These are phyloP conservation scores for Sciurus carolinensis DNA, from an alignment of 2,797 vertebrate species.

Conservation along the genomic window DNA sequence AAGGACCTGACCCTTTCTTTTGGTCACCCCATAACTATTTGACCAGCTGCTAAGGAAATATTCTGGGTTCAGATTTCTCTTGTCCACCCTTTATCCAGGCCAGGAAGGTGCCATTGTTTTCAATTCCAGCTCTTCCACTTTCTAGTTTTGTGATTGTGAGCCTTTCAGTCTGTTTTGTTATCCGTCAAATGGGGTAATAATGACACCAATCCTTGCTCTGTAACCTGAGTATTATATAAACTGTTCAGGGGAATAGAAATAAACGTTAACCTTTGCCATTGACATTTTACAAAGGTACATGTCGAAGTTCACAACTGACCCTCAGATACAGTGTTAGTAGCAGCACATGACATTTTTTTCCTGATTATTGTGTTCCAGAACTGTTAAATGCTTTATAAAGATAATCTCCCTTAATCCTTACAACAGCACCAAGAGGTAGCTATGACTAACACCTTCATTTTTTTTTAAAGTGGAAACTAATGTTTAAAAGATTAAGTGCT, in stretches of 20 bases:
- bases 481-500: slow-evolving; percentile 22
- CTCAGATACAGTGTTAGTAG: neutral
- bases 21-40: neutral
- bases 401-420: slow-evolving; percentile 20
- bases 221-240: neutral
- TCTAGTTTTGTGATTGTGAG: neutral
- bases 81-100: neutral
- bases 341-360: neutral
- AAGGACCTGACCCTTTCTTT: neutral
- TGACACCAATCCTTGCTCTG: neutral
- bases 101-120: neutral
- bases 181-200: neutral
- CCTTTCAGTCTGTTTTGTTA: neutral
- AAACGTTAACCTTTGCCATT: neutral
- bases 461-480: slow-evolving; percentile 8
- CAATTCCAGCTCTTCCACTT: neutral
- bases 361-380: neutral
- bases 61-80: neutral
- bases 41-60: neutral
- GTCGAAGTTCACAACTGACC: neutral
- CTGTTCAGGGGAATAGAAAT: neutral
- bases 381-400: neutral
- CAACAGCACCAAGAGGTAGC: neutral
- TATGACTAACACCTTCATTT: neutral
- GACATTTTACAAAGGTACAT: neutral